Percentiles rank a stretch among this genome's conserved stretches.
These are phyloP conservation scores for Marisa cornuarietis DNA, from an alignment of 1,140 invertebrate genomes.

Conservation along the genomic window DNA sequence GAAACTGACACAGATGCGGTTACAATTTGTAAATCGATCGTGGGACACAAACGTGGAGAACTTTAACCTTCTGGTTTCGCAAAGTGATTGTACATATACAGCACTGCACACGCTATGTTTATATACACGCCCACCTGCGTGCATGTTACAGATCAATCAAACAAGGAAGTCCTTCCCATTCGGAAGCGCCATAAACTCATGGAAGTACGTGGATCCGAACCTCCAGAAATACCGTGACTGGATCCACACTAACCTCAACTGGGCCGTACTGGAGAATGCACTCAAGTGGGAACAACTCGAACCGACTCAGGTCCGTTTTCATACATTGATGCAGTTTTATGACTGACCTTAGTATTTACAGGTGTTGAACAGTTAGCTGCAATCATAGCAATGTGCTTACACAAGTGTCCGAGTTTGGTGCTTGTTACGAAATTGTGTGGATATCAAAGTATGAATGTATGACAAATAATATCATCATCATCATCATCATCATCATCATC, in stretches of 20 bases:
- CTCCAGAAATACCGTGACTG: constrained; percentile 16
- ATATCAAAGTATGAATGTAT: no score
- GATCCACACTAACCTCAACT: constrained; percentile 23
- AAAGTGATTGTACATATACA: neutral
- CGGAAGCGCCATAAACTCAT: neutral
- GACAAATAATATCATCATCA: no score
- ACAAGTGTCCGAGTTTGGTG: no score
- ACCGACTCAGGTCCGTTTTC: neutral
- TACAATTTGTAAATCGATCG: neutral
- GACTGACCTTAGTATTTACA: no score
- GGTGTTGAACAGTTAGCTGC: no score
- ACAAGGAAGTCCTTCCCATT: constrained; percentile 7
- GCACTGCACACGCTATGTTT: no score
- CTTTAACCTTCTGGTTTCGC: neutral
- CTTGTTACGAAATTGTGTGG: no score
- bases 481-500: no score
- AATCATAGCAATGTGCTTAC: no score
- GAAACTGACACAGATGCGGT: neutral
- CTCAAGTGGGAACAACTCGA: constrained; percentile 22
- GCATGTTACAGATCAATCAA: neutral
- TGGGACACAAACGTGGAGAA: neutral
- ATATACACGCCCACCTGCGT: no score
- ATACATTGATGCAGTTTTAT: no score
- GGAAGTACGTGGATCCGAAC: neutral
- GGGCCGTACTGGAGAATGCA: constrained; percentile 20